These are phyloP conservation scores for Platycheirus albimanus DNA, from an alignment of 2,888 invertebrate species.

Conservation along the genomic window DNA sequence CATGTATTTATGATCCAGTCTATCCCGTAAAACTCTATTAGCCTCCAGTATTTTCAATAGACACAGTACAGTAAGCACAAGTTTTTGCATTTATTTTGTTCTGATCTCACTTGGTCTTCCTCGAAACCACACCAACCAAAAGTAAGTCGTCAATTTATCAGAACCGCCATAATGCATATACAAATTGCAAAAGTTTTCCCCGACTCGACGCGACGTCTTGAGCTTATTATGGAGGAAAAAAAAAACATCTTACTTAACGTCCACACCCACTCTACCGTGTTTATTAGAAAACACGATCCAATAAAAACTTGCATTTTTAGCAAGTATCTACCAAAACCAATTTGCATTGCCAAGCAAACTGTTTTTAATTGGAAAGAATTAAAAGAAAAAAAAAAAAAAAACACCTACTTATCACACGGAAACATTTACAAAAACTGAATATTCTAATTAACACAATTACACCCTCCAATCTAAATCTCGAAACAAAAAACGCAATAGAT, in stretches of 20 bases:
- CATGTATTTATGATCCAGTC: too few species aligned
- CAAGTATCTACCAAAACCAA: conserved; percentile 23
- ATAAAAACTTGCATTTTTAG: conserved; percentile 28
- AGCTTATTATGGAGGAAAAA: not conserved
- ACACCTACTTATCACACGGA: conserved; percentile 53
- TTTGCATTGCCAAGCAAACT: conserved; percentile 49
- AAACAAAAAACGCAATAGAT: conserved; percentile 57
- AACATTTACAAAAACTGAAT: conserved; percentile 49
- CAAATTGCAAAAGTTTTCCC: not conserved
- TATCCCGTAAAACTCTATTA: too few species aligned
- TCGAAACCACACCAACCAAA: too few species aligned
- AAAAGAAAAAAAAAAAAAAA: not conserved
- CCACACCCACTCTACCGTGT: not conserved
- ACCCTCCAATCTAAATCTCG: conserved; percentile 19
- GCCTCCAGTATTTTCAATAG: too few species aligned
- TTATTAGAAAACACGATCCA: conserved; percentile 7
- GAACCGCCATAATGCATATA: not conserved
- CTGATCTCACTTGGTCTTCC: not conserved
- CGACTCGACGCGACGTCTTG: not conserved
- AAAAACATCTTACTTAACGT: not conserved
- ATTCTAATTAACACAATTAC: conserved; percentile 60
- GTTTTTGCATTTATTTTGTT: too few species aligned
- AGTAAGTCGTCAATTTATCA: too few species aligned
- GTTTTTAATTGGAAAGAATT: conserved; percentile 36
- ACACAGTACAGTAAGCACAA: too few species aligned